Evolutionary conservation across 1,140 invertebrate genomes (phyloP), one percentile per base, ranked within the genome.

Genomic region (Chironomus striatipennis): DNA sequence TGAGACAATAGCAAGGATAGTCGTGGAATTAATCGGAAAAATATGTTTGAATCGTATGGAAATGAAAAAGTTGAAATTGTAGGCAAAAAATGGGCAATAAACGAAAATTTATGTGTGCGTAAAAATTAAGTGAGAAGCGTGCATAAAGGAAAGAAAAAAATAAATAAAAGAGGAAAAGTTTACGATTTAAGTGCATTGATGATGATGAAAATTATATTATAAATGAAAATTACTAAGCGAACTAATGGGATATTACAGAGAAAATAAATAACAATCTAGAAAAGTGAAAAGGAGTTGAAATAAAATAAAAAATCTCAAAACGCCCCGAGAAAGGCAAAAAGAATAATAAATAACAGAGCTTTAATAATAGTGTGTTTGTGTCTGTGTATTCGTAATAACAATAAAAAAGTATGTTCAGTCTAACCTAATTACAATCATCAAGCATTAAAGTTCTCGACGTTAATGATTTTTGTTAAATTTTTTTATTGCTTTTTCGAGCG

Each of bases 121-220:
- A 57, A 57, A 57, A 57, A 57, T 57, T 57, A 57, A 57, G 47
- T 57, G 47, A 57, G n/a, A 57, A 57, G 47, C 47, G 15, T n/a
- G 47, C 4, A 57, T 5, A 10, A 57, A 57, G 12, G 47, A 57
- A 15, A 4, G 4, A 57, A 15, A 15, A 15, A 47, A 57, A 15
- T n/a, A n/a, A n/a, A n/a, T n/a, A n/a, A n/a, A n/a, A n/a, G n/a
- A n/a, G n/a, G 8, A 9, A 57, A 57, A 57, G 47, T 57, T 57
- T 57, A 57, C 1, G 47, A 57, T 57, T n/a, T 57, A 57, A 57
- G 47, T 57, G 47, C 12, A 57, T 57, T 57, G 12, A 57, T 57
- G 47, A 57, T 15, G 24, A 34, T 34, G 24, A 34, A 34, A 34
- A 34, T 34, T 34, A 34, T 34, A 34, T 34, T 34, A 34, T 34